Evolutionary conservation across 2,888 invertebrate genomes (phyloP), one percentile per base, ranked within the genome.

Genomic region (Caenorhabditis sp.): DNA sequence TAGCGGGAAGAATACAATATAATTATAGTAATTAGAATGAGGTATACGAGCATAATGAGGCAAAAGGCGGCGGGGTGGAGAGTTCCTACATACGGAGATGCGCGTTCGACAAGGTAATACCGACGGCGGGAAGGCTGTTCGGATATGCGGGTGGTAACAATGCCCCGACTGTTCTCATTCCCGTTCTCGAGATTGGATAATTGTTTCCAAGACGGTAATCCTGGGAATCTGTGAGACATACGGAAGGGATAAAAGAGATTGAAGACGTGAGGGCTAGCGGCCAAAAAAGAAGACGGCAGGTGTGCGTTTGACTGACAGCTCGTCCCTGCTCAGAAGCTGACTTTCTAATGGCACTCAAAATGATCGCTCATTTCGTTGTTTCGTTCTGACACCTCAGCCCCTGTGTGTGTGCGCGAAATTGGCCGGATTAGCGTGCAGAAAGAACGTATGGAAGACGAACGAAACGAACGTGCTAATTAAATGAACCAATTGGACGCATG

Each of bases 1-100:
- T 13, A 46, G n/a, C 35, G 55, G 20, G 27, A 17, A 22, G 45
- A 58, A 71, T 76, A 76, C 70, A 39, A 62, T 50, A 56, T 72
- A 77, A 77, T 77, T 71, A 77, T 71, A 59, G 77, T 71, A 66
- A 71, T 77, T 71, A 77, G 46, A 61, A 59, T 15, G 59, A 39
- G 39, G 61, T 63, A 76, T 76, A 76, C 70, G 76, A 76, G 70
- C 76, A 76, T 75, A 75, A 75, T 75, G 48, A 75, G 43, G 68
- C 22, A 26, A 46, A 45, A 35, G 41, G 43, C 50, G 52, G 52
- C 43, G 48, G 22, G 46, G 52, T 26, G 48, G 17, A 22, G 32
- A 58, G 22, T 50, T 32, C 37, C 17, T 22, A 30, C 32, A 32
- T 32, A 39, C 30, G 30, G 45, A 53, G 66, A 58, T 68, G 56